These are phyloP conservation scores for Bergia puertoricense DNA, from an alignment of 92 coral and sea anemone genomes.

Conservation along the genomic window DNA sequence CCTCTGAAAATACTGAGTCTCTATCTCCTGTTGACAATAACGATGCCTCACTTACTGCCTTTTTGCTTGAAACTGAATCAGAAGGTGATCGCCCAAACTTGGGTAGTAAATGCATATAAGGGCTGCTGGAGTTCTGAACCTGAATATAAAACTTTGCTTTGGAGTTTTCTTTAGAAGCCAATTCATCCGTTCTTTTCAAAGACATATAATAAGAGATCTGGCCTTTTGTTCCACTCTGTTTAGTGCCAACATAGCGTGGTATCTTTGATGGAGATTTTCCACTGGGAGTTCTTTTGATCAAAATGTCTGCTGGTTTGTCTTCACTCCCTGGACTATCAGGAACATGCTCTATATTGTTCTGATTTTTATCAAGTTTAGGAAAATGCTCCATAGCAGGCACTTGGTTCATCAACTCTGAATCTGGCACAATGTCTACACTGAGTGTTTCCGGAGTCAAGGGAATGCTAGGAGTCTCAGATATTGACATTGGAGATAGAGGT, in stretches of 20 bases:
- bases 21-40: conserved; percentile 66
- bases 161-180: conserved; percentile 53
- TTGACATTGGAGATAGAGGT: conserved; percentile 69
- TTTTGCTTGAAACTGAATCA: conserved; percentile 27
- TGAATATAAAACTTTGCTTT: conserved; percentile 80
- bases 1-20: conserved; percentile 25
- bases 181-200: conserved; percentile 59
- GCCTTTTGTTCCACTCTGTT: conserved; percentile 56
- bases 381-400: neutral
- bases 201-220: conserved; percentile 89
- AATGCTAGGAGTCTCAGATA: conserved; percentile 18
- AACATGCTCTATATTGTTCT: conserved; percentile 9
- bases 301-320: conserved; percentile 56
- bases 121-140: conserved; percentile 67
- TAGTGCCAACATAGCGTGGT: conserved; percentile 76
- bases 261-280: conserved; percentile 91
- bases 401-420: neutral
- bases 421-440: neutral
- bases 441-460: neutral
- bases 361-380: conserved; percentile 4
- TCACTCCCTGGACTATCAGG: conserved; percentile 46
- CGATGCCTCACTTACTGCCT: conserved; percentile 69
- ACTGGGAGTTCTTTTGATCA: conserved; percentile 83
- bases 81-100: conserved; percentile 37
- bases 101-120: conserved; percentile 71